A percentile compares a stretch with the other conserved stretches of the same genome.
These are phyloP conservation scores for Triplophysa rosa DNA, from an alignment of 2,113 vertebrate genomes.

Conservation along the genomic window DNA sequence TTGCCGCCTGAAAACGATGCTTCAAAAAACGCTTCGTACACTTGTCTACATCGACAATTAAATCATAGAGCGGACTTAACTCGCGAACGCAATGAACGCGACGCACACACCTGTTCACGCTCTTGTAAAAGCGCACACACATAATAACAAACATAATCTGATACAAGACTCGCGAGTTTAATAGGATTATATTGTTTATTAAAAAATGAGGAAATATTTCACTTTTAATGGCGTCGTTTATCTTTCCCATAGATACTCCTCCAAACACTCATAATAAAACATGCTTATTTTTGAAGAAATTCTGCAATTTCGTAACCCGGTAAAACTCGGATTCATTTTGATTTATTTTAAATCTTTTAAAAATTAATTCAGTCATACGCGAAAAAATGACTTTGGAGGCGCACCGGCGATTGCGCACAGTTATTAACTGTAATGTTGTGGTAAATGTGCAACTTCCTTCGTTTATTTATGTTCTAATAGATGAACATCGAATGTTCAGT, in stretches of 20 bases:
- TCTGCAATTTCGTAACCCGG: no score
- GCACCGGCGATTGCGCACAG: no score
- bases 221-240: background rate
- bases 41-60: no score
- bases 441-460: no score
- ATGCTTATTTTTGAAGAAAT: no score
- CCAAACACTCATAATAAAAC: slow-evolving; percentile 11
- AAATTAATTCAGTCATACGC: no score
- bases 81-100: background rate
- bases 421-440: no score
- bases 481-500: background rate
- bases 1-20: background rate
- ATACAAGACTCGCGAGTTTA: background rate
- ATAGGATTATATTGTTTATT: background rate
- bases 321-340: no score
- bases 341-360: no score
- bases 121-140: background rate
- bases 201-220: background rate
- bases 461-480: no score
- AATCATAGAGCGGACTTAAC: background rate
- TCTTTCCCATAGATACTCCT: slow-evolving; percentile 18
- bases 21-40: background rate
- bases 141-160: slow-evolving; percentile 13
- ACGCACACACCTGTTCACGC: slow-evolving; percentile 11
- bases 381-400: background rate